phyloP scores from a whole-genome alignment of 1,140 invertebrate species.

The Coenobita brevimanus region DNA sequence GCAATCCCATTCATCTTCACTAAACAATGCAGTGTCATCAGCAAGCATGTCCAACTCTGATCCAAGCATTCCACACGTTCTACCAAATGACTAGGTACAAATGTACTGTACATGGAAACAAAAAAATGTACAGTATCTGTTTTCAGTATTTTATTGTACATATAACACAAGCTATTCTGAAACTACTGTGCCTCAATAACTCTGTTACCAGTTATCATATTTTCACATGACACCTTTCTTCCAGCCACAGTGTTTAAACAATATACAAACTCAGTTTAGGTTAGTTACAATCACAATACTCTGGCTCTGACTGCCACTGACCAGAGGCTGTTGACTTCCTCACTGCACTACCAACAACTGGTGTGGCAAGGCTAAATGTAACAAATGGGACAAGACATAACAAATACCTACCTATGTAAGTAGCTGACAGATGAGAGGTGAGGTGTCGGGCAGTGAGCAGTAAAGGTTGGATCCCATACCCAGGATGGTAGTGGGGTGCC shows the following conservation, averaged over 20 bases:
- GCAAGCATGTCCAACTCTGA: no score
- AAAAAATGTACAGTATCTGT: no score
- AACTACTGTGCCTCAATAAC: constrained; percentile 29
- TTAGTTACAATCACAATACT: neutral
- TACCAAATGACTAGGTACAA: no score
- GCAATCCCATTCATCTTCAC: no score
- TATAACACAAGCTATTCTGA: constrained; percentile 37
- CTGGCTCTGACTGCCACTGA: neutral
- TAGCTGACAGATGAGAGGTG: constrained; percentile 4
- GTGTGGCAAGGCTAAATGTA: neutral
- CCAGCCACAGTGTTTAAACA: constrained; percentile 6
- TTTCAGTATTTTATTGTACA: constrained; percentile 27
- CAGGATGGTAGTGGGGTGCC: no score
- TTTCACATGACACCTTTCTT: constrained; percentile 12
- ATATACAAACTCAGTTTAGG: neutral
- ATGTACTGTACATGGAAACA: no score
- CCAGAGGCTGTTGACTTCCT: neutral
- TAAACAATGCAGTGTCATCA: no score
- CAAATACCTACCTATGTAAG: no score
- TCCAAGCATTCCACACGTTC: no score
- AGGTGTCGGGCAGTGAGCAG: constrained; percentile 20
- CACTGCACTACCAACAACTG: constrained; percentile 5
- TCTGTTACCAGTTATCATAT: constrained; percentile 14
- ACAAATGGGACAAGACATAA: neutral
- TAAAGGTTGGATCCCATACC: neutral